phyloP scores from a whole-genome alignment of 2,113 vertebrate species.

The Epinephelus moara region DNA sequence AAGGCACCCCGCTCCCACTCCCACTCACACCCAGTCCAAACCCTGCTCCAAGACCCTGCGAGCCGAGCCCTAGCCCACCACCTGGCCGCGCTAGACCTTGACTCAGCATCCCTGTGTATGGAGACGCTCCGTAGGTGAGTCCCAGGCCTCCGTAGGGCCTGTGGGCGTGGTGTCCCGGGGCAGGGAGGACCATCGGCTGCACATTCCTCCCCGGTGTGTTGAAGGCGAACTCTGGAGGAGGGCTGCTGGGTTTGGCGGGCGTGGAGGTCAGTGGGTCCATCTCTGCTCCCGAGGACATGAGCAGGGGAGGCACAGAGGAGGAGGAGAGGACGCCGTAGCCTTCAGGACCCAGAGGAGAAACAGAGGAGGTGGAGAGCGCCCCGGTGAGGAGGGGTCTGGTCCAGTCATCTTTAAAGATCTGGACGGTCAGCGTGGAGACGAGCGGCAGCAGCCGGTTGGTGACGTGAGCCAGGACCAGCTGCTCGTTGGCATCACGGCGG shows the following conservation, averaged over 20 bases:
- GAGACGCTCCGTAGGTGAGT: conserved; percentile 84
- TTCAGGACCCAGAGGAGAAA: conserved; percentile 84
- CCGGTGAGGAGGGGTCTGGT: conserved; percentile 89
- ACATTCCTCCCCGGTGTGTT: conserved; percentile 92
- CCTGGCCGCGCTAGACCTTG: conserved; percentile 84
- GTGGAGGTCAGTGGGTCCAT: conserved; percentile 91
- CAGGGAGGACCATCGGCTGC: conserved; percentile 87
- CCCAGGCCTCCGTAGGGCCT: conserved; percentile 87
- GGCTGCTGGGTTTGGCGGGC: conserved; percentile 91
- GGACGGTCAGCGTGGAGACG: conserved; percentile 94
- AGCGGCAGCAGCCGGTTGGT: conserved; percentile 92
- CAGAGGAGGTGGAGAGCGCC: conserved; percentile 84
- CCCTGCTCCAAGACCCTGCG: conserved; percentile 56
- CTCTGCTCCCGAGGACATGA: conserved; percentile 78
- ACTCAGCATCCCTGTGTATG: conserved; percentile 83
- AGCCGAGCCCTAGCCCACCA: conserved; percentile 73
- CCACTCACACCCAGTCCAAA: conserved; percentile 55
- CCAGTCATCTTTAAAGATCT: conserved; percentile 99
- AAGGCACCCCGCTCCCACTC: conserved; percentile 35
- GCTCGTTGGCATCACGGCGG: conserved; percentile 96
- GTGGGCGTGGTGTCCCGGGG: conserved; percentile 81
- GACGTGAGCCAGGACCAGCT: conserved; percentile 98
- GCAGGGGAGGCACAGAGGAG: conserved; percentile 75
- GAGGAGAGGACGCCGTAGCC: conserved; percentile 80
- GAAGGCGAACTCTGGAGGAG: conserved; percentile 96